Evolutionary conservation across 2,113 vertebrate genomes (phyloP), one percentile per base, ranked within the genome.

Genomic region (Pheucticus melanocephalus): DNA sequence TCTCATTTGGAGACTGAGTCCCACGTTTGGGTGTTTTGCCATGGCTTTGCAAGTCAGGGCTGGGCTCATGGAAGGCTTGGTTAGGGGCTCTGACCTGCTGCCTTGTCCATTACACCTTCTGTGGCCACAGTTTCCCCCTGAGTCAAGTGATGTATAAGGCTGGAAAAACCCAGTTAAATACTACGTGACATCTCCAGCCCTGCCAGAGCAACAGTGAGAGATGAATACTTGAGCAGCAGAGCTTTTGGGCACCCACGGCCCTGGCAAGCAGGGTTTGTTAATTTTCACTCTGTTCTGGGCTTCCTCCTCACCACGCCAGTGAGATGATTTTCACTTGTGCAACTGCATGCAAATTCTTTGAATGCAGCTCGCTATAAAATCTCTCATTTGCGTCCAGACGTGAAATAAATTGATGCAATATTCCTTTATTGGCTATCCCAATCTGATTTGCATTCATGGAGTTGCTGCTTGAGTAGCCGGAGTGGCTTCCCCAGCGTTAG

Each of bases 401-500:
- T 42, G 77, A 80, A 96, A 87, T 92, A 91, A 96, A 95, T 79
- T 71, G 89, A 51, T 95, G 80, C 65, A 84, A 66, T 96, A 80
- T 92, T 90, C 88, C 91, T 92, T 92, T 92, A 90, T 95, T 93
- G 91, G 80, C 79, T 59, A 64, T 92, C 87, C 65, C 68, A 64
- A 14, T 71, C 82, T 94, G 95, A 94, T 94, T 93, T 95, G 94
- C 88, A 92, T 90, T 90, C 90, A 88, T 87, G 71, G 88, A 96
- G 66, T 66, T 87, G 63, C 54, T 5, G 47, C 75, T 87, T 78
- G 88, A 92, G 57, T 82, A 91, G 93, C 83, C 0, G 21, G 68
- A 59, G 90, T 42, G 79, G 79, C 51, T 95, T 86, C 71, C 72
- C 94, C 50, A 5, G 92, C 2, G 0, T 9, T 28, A 27, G 87